These are phyloP conservation scores for Troides aeacus DNA, from an alignment of 2,888 invertebrate species.

Conservation along the genomic window DNA sequence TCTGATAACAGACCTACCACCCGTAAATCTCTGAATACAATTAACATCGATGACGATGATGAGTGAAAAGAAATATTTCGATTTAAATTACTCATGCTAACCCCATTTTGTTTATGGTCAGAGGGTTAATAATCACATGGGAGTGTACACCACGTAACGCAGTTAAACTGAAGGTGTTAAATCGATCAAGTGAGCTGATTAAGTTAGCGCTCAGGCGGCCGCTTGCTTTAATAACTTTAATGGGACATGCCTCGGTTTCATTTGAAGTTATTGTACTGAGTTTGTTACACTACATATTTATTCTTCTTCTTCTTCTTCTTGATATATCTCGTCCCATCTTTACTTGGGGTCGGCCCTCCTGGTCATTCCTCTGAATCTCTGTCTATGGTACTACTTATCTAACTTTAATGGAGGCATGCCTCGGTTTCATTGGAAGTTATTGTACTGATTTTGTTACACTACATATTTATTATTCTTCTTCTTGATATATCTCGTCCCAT, in stretches of 20 bases:
- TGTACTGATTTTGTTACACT: not conserved
- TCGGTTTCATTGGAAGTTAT: not conserved
- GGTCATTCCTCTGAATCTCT: too few relatives aligned
- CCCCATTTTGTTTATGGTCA: not conserved
- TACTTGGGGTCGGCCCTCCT: too few relatives aligned
- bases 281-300: not conserved
- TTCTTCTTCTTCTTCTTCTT: too few relatives aligned
- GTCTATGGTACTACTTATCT: not conserved
- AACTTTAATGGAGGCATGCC: not conserved
- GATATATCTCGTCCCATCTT: too few relatives aligned
- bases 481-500: too few relatives aligned
- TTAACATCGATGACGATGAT: too few relatives aligned
- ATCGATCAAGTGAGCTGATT: not conserved
- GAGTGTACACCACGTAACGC: not conserved
- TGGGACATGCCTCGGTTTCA: not conserved
- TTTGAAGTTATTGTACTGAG: not conserved
- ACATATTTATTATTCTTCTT: too few relatives aligned
- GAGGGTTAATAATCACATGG: not conserved
- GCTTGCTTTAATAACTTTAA: conserved; percentile 4
- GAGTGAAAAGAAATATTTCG: too few relatives aligned
- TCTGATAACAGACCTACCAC: too few relatives aligned
- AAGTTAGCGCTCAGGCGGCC: not conserved
- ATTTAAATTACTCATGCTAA: too few relatives aligned
- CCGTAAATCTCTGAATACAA: too few relatives aligned
- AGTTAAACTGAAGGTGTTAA: conserved; percentile 3